These are phyloP conservation scores for Triplophysa dalaica DNA, from an alignment of 2,113 vertebrate genomes.

Conservation along the genomic window DNA sequence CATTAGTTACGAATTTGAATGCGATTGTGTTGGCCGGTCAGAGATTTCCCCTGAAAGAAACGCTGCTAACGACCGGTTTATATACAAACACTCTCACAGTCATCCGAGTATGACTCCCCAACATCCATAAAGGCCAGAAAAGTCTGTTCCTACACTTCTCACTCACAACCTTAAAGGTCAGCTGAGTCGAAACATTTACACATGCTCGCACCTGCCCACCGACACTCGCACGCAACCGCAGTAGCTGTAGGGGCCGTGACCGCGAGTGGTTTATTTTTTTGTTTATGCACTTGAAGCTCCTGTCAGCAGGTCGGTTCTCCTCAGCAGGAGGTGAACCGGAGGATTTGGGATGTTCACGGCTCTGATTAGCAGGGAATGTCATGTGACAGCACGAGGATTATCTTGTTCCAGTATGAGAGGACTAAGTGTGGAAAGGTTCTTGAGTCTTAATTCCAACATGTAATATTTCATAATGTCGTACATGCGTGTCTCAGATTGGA, in stretches of 20 bases:
- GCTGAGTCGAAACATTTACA: constrained; percentile 28
- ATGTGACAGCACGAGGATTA: constrained; percentile 71
- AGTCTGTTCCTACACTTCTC: constrained; percentile 43
- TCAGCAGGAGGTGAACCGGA: constrained; percentile 13
- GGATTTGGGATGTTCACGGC: constrained; percentile 51
- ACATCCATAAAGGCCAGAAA: constrained; percentile 34
- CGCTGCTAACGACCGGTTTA: constrained; percentile 54
- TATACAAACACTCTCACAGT: constrained; percentile 19
- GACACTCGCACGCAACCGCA: constrained; percentile 16
- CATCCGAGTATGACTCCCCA: constrained; percentile 10
- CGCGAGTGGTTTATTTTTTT: constrained; percentile 54
- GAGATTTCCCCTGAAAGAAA: constrained; percentile 58
- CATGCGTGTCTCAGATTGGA: constrained; percentile 69
- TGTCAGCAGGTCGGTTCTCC: constrained; percentile 39
- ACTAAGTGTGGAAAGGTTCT: constrained; percentile 71
- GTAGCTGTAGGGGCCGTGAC: neutral
- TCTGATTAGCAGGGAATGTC: constrained; percentile 75
- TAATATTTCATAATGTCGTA: constrained; percentile 79
- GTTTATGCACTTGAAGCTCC: constrained; percentile 32
- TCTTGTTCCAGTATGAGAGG: constrained; percentile 72
- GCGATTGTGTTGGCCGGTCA: neutral
- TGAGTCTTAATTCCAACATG: constrained; percentile 76
- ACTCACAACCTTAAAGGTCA: constrained; percentile 48
- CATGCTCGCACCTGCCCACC: constrained; percentile 22
- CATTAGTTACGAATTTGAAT: too few species aligned